Conservation (phyloP, 2,113 vertebrate species). For the Stercorarius parasiticus region DNA sequence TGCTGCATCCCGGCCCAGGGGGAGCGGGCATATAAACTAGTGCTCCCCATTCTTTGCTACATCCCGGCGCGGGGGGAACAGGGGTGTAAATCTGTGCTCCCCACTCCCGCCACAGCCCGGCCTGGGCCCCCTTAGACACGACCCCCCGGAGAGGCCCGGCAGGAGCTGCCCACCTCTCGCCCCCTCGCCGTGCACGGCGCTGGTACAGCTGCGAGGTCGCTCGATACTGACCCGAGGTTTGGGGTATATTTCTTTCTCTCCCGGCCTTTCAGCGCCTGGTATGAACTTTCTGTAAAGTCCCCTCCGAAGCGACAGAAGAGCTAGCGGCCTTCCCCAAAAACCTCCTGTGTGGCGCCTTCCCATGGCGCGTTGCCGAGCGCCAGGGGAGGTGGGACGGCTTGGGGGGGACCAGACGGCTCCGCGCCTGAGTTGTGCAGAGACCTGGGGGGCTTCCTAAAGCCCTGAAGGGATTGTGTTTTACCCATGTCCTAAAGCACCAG, state of each 20-base stretch:
- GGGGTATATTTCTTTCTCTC: not conserved
- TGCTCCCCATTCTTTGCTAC: not conserved
- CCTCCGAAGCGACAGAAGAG: not conserved
- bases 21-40: not conserved
- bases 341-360: rapidly evolving
- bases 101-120: rapidly evolving
- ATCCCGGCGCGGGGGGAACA: too few relatives aligned
- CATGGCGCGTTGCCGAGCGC: rapidly evolving
- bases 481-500: not conserved
- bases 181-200: rapidly evolving
- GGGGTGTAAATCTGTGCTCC: not conserved
- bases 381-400: not conserved
- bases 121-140: not conserved
- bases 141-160: rapidly evolving
- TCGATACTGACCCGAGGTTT: rapidly evolving
- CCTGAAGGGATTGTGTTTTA: not conserved
- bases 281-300: not conserved
- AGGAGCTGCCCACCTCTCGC: not conserved
- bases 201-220: rapidly evolving
- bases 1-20: not conserved
- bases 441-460: not conserved
- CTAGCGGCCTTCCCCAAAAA: not conserved
- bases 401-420: too few relatives aligned
- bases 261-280: rapidly evolving
- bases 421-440: not conserved